Percentiles rank a stretch among this genome's conserved stretches.
Evolutionary conservation across 92 coral and sea anemone species (phyloP).

Genomic region (Palythoa caribaeorum): DNA sequence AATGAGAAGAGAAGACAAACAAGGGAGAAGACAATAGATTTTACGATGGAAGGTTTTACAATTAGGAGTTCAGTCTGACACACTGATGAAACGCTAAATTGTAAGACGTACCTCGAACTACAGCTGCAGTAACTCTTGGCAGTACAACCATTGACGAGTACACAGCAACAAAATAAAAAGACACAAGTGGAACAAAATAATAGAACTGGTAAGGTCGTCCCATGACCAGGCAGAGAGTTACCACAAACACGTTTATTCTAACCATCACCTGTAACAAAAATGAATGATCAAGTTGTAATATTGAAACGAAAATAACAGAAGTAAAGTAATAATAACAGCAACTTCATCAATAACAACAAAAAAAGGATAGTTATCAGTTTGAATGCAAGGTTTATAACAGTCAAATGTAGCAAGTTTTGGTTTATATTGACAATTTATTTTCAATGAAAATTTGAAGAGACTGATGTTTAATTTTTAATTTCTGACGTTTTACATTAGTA

Average conservation of each 20-base stretch:
- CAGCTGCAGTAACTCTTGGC: slow-evolving; percentile 89
- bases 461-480: too few relatives aligned
- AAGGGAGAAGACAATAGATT: background rate
- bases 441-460: too few relatives aligned
- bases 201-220: slow-evolving; percentile 98
- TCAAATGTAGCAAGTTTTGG: too few relatives aligned
- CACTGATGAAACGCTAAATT: background rate
- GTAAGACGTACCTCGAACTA: slow-evolving; percentile 79
- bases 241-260: slow-evolving; percentile 90
- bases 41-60: background rate
- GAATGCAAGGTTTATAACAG: too few relatives aligned
- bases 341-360: too few relatives aligned
- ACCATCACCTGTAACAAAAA: slow-evolving; percentile 81
- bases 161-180: slow-evolving; percentile 91
- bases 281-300: background rate
- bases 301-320: background rate
- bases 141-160: slow-evolving; percentile 77
- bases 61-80: background rate
- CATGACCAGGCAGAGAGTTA: slow-evolving; percentile 90
- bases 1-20: background rate
- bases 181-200: slow-evolving; percentile 95
- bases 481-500: too few relatives aligned
- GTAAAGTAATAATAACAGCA: too few relatives aligned
- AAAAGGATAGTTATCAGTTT: background rate
- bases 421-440: too few relatives aligned